Evolutionary conservation across 2,888 invertebrate species (phyloP).

Genomic region (Rhodophaea formosa): DNA sequence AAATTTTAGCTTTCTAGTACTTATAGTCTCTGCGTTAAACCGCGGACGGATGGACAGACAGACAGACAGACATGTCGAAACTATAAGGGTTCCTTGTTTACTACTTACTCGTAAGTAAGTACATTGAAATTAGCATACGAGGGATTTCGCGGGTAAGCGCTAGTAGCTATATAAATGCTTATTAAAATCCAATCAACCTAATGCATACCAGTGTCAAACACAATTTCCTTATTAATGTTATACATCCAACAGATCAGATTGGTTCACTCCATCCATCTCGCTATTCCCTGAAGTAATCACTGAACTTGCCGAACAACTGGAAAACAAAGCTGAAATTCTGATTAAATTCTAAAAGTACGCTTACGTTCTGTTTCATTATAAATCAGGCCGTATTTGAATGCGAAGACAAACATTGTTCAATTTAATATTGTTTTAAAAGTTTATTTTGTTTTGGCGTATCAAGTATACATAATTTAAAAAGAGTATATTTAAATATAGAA

Average conservation of each 20-base stretch:
- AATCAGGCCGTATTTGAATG: conserved; percentile 32
- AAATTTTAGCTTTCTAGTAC: too few species aligned
- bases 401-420: conserved; percentile 23
- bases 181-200: too few species aligned
- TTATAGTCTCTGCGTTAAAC: too few species aligned
- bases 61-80: too few species aligned
- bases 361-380: conserved; percentile 37
- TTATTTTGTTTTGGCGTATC: not conserved
- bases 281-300: conserved; percentile 51
- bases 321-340: conserved; percentile 40
- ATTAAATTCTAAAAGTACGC: conserved; percentile 41
- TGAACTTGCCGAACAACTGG: conserved; percentile 48
- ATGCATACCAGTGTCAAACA: not conserved
- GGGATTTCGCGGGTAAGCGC: too few species aligned
- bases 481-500: too few species aligned
- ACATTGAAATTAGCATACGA: too few species aligned
- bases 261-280: conserved; percentile 38
- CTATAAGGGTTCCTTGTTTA: too few species aligned
- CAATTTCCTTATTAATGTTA: conserved; percentile 29
- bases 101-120: too few species aligned
- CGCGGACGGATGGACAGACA: too few species aligned
- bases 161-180: too few species aligned
- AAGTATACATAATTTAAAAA: too few species aligned
- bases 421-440: conserved; percentile 13
- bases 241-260: conserved; percentile 41